Evolutionary conservation across 1,140 invertebrate species (phyloP).

Genomic region (Reticulitermes speratus): DNA sequence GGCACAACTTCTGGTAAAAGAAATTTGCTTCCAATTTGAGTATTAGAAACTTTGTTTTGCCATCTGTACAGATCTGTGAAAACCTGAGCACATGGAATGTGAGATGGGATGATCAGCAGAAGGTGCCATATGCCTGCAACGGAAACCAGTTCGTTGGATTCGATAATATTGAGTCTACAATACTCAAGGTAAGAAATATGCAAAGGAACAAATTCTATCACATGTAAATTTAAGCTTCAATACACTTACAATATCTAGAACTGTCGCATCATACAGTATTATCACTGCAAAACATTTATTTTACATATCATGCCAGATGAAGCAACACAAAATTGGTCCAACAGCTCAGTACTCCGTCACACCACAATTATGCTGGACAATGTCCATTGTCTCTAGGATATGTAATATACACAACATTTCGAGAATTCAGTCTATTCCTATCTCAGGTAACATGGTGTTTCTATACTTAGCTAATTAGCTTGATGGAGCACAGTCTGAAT

Average conservation of each 20-base stretch:
- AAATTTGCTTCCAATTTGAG: background rate
- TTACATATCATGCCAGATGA: background rate
- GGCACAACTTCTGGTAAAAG: no score
- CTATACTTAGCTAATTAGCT: no score
- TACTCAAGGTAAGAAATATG: constrained; percentile 36
- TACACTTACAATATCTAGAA: constrained; percentile 48
- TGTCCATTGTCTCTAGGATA: no score
- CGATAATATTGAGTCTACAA: constrained; percentile 57
- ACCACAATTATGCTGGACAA: no score
- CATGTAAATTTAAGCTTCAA: constrained; percentile 34
- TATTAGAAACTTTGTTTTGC: background rate
- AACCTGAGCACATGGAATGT: constrained; percentile 46
- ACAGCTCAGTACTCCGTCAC: no score
- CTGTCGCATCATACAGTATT: constrained; percentile 39
- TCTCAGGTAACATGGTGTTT: no score
- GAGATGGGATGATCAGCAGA: constrained; percentile 54
- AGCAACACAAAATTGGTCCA: background rate
- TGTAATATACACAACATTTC: no score
- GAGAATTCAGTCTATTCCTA: no score
- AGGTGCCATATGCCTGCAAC: constrained; percentile 63
- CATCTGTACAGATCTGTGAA: constrained; percentile 22
- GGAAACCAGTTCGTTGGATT: constrained; percentile 73
- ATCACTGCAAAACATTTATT: background rate
- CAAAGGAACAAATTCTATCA: background rate
- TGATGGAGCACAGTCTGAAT: no score